Evolutionary conservation across 1,140 invertebrate species (phyloP), one percentile per base, ranked within the genome.

Genomic region (Macrocentrus cingulum): DNA sequence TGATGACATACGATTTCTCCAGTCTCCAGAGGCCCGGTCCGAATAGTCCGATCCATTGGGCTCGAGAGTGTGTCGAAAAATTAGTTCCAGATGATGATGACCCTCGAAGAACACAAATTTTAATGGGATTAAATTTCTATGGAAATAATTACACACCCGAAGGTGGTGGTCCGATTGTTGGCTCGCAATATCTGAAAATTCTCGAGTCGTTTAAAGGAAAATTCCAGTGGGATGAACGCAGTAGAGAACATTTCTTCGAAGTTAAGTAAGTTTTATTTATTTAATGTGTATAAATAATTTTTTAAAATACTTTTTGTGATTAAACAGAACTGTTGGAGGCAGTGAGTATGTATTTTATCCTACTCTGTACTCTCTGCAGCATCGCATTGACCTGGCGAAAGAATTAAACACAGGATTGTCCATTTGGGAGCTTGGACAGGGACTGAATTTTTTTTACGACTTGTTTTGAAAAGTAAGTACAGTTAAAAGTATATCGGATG

Each of bases 1-100:
- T 98, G 1, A 96, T 97, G 94, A 97, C 94, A 0, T 98, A 98
- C 76, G 95, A 98, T 75, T 97, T 87, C 77, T 95, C 94, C 19
- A 91, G 78, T 78, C 80, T 89, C 8, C 86, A 91, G 71, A 85
- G 86, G 66, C 91, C 91, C 60, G 91, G 91, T 54, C 92, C 94
- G 2, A 97, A 97, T 80, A 89, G 91, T 64, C 94, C 94, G 0
- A 57, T 94, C 0, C 74, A 84, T 46, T 97, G 95, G 94, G 81
- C 91, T n/a, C 81, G 84, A 67, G 76, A 87, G 36, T 94, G 91
- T 69, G 82, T 97, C 2, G 85, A 91, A 69, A 81, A 82, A 45
- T 78, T 97, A 59, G 83, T 86, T 16, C 85, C 88, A 4, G 77
- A 83, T 56, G 82, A 85, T 39, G 62, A 77, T n/a, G 76, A 81